Conservation (phyloP, 2,888 invertebrate species). For the Serrognathus titanus region DNA sequence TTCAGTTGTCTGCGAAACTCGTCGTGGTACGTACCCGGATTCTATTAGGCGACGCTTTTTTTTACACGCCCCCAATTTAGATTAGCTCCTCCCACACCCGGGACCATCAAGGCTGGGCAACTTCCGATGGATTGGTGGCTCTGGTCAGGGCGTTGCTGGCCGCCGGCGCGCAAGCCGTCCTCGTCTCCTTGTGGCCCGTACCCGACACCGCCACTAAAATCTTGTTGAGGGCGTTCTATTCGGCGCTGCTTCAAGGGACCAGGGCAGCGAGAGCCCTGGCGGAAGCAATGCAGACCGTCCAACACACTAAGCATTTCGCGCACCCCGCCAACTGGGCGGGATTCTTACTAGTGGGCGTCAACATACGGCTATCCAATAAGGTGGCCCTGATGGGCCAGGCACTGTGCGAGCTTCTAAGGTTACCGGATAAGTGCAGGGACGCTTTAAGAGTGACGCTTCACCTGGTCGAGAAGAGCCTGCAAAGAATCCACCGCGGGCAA, state of each 20-base stretch:
- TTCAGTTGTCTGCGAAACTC: conserved; percentile 81
- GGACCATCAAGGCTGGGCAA: conserved; percentile 59
- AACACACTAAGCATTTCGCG: conserved; percentile 90
- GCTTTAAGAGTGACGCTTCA: conserved; percentile 90
- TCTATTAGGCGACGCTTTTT: background rate
- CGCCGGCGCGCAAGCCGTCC: conserved; percentile 88
- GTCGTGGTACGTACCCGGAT: conserved; percentile 56
- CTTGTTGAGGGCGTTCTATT: conserved; percentile 83
- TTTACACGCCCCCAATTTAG: conserved; percentile 23
- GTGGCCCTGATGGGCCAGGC: conserved; percentile 95
- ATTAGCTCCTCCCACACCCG: conserved; percentile 57
- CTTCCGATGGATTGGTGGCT: conserved; percentile 70
- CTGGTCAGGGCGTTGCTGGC: conserved; percentile 73
- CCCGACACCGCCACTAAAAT: conserved; percentile 94
- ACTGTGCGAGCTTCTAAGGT: conserved; percentile 80
- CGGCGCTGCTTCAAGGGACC: conserved; percentile 80
- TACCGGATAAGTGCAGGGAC: conserved; percentile 88
- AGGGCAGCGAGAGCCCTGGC: conserved; percentile 81
- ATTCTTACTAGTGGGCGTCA: conserved; percentile 81
- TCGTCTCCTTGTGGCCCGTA: conserved; percentile 93
- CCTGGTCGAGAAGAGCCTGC: conserved; percentile 90
- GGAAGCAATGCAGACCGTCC: conserved; percentile 93
- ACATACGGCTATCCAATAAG: conserved; percentile 89
- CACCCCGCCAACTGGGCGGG: conserved; percentile 97
- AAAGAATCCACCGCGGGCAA: conserved; percentile 89